Base-by-base conservation (phyloP, 2,888 invertebrate species). In the Ecliptopera silaceata region DNA sequence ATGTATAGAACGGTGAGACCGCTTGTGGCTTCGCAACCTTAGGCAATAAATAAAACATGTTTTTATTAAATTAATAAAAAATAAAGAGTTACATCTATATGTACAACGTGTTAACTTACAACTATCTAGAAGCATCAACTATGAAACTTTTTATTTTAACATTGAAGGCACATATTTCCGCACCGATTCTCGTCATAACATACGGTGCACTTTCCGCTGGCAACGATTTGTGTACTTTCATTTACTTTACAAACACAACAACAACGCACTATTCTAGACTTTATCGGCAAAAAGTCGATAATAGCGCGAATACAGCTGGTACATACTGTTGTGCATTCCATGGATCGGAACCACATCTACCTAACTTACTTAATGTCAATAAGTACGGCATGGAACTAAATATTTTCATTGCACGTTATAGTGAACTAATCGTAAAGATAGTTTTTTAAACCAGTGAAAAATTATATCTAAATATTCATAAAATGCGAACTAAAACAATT, bases 131-230 rank as follows among this genome's bases (percentile, higher is more conserved):
- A 91, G 90, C 90, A 88, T 90, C 86, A 90, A 89, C 88, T 89
- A 90, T 89, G 84, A 85, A 88, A 75, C 75, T 77, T 82, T 82
- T 82, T 82, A 87, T 87, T 41, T 89, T 82, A 88, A 88, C 89
- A 89, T 88, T 88, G 86, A 92, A 92, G 91, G 92, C 92, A 92
- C 92, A 91, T 89, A 73, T 79, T 91, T 89, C 82, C 91, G 90
- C 91, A 90, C 91, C 87, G 82, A 80, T 85, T 86, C 84, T 77
- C 74, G 50, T 69, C 80, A 79, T 73, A 68, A 79, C 76, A 73
- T 73, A 72, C 76, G 81, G 84, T 77, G 82, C 84, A 83, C 80
- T 77, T 75, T 74, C 66, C 69, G 74, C 75, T 79, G 77, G 76
- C 80, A 76, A 78, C 80, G 74, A 64, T 72, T 72, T 64, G 68